Evolutionary conservation across 2,797 vertebrate species (phyloP).

Genomic region (Antennarius maculatus): DNA sequence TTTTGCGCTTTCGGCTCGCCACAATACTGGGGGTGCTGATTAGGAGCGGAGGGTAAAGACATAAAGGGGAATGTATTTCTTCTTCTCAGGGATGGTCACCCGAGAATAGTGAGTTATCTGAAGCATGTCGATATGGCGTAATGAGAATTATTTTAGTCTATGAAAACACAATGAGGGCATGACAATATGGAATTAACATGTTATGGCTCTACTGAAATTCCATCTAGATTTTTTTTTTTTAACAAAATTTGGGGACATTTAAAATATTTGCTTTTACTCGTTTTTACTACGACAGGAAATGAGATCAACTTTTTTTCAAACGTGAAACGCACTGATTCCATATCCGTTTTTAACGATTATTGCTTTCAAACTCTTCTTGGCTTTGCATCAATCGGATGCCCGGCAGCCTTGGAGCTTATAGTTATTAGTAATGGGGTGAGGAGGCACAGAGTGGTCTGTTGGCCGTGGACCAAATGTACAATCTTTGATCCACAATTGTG

Average conservation of each 20-base stretch:
- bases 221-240: not conserved
- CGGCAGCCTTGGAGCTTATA: constrained; percentile 55
- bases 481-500: constrained; percentile 79
- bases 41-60: constrained; percentile 7
- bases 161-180: constrained; percentile 9
- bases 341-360: constrained; percentile 45
- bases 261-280: too few relatives aligned
- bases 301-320: not conserved
- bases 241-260: too few relatives aligned
- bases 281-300: too few relatives aligned
- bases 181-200: constrained; percentile 2
- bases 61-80: constrained; percentile 25
- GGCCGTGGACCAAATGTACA: constrained; percentile 70
- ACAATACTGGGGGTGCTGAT: constrained; percentile 28
- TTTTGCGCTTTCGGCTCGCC: constrained; percentile 49
- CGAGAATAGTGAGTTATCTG: constrained; percentile 12
- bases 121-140: constrained; percentile 16
- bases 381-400: constrained; percentile 53
- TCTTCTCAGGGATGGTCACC: constrained; percentile 9
- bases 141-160: constrained; percentile 17
- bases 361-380: constrained; percentile 45
- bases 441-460: constrained; percentile 68
- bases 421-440: constrained; percentile 57
- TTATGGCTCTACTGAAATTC: not conserved
- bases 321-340: constrained; percentile 29